These are phyloP conservation scores for Drosophila antonietae DNA, from an alignment of 2,888 invertebrate species.

Conservation along the genomic window DNA sequence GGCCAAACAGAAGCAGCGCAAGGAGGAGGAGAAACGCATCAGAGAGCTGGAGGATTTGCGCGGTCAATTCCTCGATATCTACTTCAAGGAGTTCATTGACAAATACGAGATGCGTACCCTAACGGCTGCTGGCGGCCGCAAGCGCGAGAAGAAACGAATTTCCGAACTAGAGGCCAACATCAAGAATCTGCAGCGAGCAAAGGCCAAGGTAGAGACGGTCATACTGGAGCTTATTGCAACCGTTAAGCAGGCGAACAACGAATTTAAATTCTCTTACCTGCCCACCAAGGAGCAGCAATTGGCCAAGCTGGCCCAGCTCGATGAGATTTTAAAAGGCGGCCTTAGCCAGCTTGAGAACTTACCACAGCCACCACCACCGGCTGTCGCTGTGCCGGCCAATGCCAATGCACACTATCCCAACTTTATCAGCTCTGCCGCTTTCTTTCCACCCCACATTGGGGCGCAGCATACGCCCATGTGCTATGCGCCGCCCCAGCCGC, in stretches of 20 bases:
- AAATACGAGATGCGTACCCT: slow-evolving; percentile 81
- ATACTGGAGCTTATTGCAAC: slow-evolving; percentile 84
- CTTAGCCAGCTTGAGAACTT: slow-evolving; percentile 13
- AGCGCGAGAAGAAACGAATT: slow-evolving; percentile 84
- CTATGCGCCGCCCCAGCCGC: slow-evolving; percentile 81
- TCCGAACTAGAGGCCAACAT: slow-evolving; percentile 82
- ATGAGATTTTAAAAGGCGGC: slow-evolving; percentile 48
- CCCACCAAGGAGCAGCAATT: slow-evolving; percentile 84
- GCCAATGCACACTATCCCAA: slow-evolving; percentile 40
- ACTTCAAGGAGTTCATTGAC: slow-evolving; percentile 83
- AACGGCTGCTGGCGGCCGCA: slow-evolving; percentile 77
- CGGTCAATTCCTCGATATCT: slow-evolving; percentile 83
- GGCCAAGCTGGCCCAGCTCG: slow-evolving; percentile 76
- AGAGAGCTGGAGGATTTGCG: slow-evolving; percentile 82
- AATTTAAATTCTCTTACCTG: slow-evolving; percentile 84
- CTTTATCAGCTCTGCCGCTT: slow-evolving; percentile 50
- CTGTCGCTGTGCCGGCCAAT: slow-evolving; percentile 16
- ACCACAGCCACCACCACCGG: not conserved
- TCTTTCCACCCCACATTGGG: slow-evolving; percentile 56
- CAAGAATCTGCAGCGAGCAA: slow-evolving; percentile 83
- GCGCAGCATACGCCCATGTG: slow-evolving; percentile 76
- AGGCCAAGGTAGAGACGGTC: slow-evolving; percentile 82
- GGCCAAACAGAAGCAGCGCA: slow-evolving; percentile 84
- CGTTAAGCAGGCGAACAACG: slow-evolving; percentile 82
- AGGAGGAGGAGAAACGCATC: slow-evolving; percentile 83